phyloP scores from a whole-genome alignment of 2,888 invertebrate genomes.

The Pteria penguin region DNA sequence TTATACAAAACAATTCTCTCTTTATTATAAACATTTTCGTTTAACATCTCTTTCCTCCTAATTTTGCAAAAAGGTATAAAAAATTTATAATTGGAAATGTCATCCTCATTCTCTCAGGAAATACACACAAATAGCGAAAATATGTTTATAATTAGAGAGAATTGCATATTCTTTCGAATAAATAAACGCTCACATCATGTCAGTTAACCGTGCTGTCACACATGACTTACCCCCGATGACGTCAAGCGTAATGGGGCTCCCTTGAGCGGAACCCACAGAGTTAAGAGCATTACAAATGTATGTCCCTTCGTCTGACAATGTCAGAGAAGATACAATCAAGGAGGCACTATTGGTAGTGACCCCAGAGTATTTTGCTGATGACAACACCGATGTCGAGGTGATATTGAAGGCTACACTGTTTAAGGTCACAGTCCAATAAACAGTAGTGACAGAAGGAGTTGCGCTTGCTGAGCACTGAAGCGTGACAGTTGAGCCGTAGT shows the following conservation, averaged over 20 bases:
- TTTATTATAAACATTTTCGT: too few species aligned
- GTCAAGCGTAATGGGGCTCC: constrained; percentile 20
- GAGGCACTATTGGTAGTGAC: constrained; percentile 4
- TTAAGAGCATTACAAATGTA: constrained; percentile 32
- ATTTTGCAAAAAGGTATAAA: too few species aligned
- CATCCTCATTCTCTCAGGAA: too few species aligned
- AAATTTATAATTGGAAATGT: too few species aligned
- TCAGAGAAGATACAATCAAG: constrained; percentile 14
- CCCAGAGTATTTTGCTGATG: constrained; percentile 26
- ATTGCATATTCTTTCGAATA: too few species aligned
- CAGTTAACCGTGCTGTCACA: background rate
- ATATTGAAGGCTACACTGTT: constrained; percentile 11
- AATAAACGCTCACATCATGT: background rate
- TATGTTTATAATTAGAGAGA: too few species aligned
- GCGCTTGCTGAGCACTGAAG: constrained; percentile 34
- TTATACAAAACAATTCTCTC: too few species aligned
- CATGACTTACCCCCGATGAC: constrained; percentile 33
- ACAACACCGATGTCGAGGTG: background rate
- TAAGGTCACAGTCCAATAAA: constrained; percentile 35
- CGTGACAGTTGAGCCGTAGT: constrained; percentile 23
- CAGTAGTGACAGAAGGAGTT: constrained; percentile 18
- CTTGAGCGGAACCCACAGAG: constrained; percentile 23
- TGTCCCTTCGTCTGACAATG: constrained; percentile 25
- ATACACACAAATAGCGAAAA: too few species aligned
- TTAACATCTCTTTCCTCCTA: too few species aligned